Base-by-base conservation (phyloP, 2,113 vertebrate species). In the Herpailurus yagouaroundi region DNA sequence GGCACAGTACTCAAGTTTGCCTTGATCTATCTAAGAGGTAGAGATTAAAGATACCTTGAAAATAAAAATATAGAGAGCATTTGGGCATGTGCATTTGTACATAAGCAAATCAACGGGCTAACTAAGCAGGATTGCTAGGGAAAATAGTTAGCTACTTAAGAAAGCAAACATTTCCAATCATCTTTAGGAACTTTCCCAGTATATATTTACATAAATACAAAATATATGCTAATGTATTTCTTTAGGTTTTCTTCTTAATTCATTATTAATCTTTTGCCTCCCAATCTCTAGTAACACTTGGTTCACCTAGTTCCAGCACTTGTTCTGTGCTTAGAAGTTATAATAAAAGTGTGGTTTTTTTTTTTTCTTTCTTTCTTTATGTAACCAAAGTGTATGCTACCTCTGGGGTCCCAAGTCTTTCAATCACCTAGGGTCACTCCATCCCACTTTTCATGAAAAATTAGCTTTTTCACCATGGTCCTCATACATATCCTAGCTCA, bases 131-230 rank as follows among this genome's bases (percentile, higher is more conserved):
- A 74, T 84, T 96, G 36, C 33, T 63, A 25, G 15, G 45, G 36
- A 27, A 96, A 84, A 81, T n/a, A 77, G 64, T 45, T 45, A 91
- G 25, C 81, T 91, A 21, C 16, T 74, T 92, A 81, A 94, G 29
- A 92, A 96, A 92, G 16, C 31, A 83, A 94, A 57, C 31, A 21
- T 82, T 87, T 66, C 11, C 14, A 38, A 13, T 93, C 45, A 66
- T 45, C 63, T 76, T 91, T 74, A 91, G 84, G 79, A 89, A 74
- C 21, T 48, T 69, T 91, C 76, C 69, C 23, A 64, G 16, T 57
- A 19, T 92, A 68, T 89, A 36, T 57, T 77, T 94, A 64, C 33
- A 73, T 93, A 82, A 79, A 79, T 89, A 66, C 4, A 90, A 91
- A 45, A 69, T 71, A 68, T 25, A 80, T 80, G 29, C 36, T 83